phyloP scores from a whole-genome alignment of 2,888 invertebrate genomes.

The Diarsia mendica region DNA sequence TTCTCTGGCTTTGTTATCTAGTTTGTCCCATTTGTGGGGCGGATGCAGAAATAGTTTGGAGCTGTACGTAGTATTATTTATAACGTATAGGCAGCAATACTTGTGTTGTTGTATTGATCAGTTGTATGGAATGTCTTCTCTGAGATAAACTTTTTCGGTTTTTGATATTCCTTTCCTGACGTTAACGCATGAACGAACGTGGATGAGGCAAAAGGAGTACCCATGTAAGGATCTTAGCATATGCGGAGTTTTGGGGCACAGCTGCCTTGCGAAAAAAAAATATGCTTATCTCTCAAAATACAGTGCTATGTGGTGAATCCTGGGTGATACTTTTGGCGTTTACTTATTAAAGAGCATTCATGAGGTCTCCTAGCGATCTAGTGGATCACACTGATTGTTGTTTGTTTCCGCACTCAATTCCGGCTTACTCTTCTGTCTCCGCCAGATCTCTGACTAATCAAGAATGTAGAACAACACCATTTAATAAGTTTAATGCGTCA shows the following conservation, averaged over 20 bases:
- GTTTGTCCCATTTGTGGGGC: constrained; percentile 43
- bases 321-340: too few relatives aligned
- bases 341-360: neutral
- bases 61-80: constrained; percentile 5
- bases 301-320: too few relatives aligned
- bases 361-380: neutral
- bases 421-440: neutral
- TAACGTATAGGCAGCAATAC: neutral
- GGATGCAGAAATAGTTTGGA: constrained; percentile 34
- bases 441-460: neutral
- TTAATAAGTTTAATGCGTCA: constrained; percentile 14
- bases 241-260: too few relatives aligned
- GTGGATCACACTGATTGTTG: neutral
- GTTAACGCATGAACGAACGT: too few relatives aligned
- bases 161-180: constrained; percentile 5
- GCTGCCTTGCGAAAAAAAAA: too few relatives aligned
- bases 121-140: neutral
- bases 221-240: too few relatives aligned
- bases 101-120: neutral
- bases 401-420: neutral
- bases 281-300: too few relatives aligned
- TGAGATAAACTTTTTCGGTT: neutral
- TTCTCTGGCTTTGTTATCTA: constrained; percentile 58
- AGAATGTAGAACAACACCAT: neutral
- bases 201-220: too few relatives aligned